These are phyloP conservation scores for Diadumene lineata DNA, from an alignment of 92 coral and sea anemone species.

Conservation along the genomic window DNA sequence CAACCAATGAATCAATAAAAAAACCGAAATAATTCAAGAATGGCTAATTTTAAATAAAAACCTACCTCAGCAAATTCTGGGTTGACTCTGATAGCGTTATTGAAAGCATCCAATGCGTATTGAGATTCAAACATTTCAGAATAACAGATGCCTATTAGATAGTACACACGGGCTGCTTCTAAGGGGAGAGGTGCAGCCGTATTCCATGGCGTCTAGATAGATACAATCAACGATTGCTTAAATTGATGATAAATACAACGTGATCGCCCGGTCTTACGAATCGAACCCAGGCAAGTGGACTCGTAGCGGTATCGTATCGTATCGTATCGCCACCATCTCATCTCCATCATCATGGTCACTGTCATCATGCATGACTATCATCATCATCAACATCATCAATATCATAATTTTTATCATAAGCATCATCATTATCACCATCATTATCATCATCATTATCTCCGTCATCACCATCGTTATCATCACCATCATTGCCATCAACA, in stretches of 20 bases:
- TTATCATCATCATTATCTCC: background rate
- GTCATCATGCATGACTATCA: no score
- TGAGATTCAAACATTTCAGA: slow-evolving; percentile 65
- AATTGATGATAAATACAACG: background rate
- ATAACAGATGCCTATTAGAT: slow-evolving; percentile 91
- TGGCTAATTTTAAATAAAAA: background rate
- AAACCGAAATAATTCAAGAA: no score
- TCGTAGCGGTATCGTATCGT: no score
- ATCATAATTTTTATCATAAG: no score
- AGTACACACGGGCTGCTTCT: slow-evolving; percentile 85
- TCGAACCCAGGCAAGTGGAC: no score
- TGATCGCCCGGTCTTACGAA: no score
- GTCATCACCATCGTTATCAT: background rate
- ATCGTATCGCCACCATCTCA: no score
- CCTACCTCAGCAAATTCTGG: slow-evolving; percentile 91
- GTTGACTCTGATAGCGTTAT: slow-evolving; percentile 88
- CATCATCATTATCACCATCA: background rate
- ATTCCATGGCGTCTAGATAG: slow-evolving; percentile 86
- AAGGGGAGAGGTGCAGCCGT: slow-evolving; percentile 68
- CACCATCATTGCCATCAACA: background rate
- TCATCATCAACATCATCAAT: no score
- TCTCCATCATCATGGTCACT: no score
- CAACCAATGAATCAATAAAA: no score
- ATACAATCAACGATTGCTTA: background rate
- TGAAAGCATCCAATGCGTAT: slow-evolving; percentile 84